Base-by-base conservation (phyloP, 1,140 invertebrate genomes). In the Neoseiulus cucumeris region DNA sequence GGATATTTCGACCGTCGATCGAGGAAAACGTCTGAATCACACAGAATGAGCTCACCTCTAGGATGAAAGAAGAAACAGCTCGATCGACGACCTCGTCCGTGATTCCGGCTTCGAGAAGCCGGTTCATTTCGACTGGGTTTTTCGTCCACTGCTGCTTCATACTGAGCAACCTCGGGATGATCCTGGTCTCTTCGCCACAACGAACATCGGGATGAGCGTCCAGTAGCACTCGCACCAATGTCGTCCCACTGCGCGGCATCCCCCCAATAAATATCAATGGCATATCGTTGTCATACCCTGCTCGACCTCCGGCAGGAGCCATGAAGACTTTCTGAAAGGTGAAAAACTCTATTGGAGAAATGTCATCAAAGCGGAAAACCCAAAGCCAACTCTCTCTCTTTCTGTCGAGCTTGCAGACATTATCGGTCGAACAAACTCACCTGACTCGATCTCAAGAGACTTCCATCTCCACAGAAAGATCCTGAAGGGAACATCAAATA, bases 131-230 rank as follows among this genome's bases (percentile, higher is more conserved):
- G 74, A 91, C 89, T 69, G 89, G 85, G 14, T 89, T 91, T 74
- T 89, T 90, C 66, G 88, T 80, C 91, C 91, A 96, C 72, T 93
- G 89, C 69, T 87, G 84, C 70, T 89, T 82, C 79, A 95, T 84
- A 77, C 91, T 89, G 65, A 94, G 80, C 70, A 96, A 85, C 51
- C 51, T 59, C 5, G 94, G 95, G 74, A 98, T 93, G 45, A 98
- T 89, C 68, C 94, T 81, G 7, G 94, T 98, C 77, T 98, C 94
- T 77, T 97, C 93, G 6, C 94, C 94, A 78, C 95, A 98, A 76
- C 91, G 85, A 70, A 98, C 87, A 74, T 91, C 86, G n/a, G 90
- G 90, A 82, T 98, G 95, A 44, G 95, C 93, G 79, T 98, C 95
- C 64, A 98, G 78, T 88, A 98, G 94, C 67, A 92, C 94, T 73